A percentile compares a stretch with the other conserved stretches of the same genome.
These are phyloP conservation scores for Arothron firmamentum DNA, from an alignment of 2,113 vertebrate species.

Conservation along the genomic window DNA sequence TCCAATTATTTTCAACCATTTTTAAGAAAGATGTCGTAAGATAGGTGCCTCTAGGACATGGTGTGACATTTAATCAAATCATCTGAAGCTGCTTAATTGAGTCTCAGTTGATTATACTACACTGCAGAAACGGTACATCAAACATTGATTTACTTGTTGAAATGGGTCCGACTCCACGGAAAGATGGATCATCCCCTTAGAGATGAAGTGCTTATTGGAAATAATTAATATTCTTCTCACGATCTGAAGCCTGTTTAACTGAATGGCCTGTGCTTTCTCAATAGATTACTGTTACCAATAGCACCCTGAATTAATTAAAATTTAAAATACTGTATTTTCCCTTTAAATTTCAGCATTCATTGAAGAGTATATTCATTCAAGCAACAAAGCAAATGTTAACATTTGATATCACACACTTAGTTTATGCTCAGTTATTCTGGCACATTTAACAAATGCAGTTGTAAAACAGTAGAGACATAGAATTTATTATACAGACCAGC, in stretches of 20 bases:
- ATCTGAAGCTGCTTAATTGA: too few relatives aligned
- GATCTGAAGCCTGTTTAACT: constrained; percentile 24
- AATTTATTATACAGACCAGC: constrained; percentile 12
- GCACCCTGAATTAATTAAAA: neutral
- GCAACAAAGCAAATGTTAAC: neutral
- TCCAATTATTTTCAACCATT: too few relatives aligned
- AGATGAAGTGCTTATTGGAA: constrained; percentile 30
- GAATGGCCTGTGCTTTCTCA: constrained; percentile 14
- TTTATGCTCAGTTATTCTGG: constrained; percentile 8
- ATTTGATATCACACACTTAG: neutral
- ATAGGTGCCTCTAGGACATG: too few relatives aligned
- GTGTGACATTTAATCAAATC: too few relatives aligned
- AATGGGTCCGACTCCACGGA: neutral
- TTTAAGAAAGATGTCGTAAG: too few relatives aligned
- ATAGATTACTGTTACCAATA: constrained; percentile 1
- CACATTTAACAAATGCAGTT: constrained; percentile 23
- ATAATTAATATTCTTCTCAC: constrained; percentile 27
- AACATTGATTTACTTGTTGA: too few relatives aligned
- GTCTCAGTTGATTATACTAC: too few relatives aligned
- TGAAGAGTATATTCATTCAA: neutral
- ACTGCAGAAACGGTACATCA: too few relatives aligned
- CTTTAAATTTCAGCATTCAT: too few relatives aligned
- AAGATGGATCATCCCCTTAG: constrained; percentile 11
- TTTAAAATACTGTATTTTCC: too few relatives aligned
- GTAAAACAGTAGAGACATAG: constrained; percentile 20